Conservation (phyloP, 1,140 invertebrate species). For the Caenorhabditis briggsae region DNA sequence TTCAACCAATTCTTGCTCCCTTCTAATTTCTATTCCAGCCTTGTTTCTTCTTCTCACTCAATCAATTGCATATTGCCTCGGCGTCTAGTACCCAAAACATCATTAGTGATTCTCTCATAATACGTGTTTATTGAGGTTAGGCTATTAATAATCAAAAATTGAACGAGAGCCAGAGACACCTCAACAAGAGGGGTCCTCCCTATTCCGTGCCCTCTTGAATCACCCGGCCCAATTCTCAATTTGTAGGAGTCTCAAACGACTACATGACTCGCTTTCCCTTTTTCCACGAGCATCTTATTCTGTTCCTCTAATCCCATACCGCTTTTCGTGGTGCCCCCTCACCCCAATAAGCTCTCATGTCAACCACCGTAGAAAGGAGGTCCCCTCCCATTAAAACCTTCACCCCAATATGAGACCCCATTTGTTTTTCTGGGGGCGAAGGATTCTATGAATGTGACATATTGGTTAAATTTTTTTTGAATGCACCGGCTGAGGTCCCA, state of each 20-base stretch:
- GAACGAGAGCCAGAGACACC: neutral
- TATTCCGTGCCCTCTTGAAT: conserved; percentile 25
- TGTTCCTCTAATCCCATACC: conserved; percentile 30
- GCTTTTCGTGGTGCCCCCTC: conserved; percentile 24
- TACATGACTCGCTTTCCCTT: conserved; percentile 30
- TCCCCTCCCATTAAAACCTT: neutral
- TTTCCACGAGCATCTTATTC: neutral
- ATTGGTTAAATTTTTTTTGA: conserved; percentile 33
- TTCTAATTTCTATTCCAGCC: neutral
- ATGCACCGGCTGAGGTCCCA: neutral
- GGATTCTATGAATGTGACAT: neutral
- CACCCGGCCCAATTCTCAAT: conserved; percentile 38
- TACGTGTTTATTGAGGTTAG: conserved; percentile 49
- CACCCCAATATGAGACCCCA: neutral
- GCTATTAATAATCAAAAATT: conserved; percentile 27
- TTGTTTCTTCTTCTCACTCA: neutral
- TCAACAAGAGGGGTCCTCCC: conserved; percentile 37
- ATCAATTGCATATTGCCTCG: conserved; percentile 12
- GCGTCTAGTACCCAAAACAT: conserved; percentile 34
- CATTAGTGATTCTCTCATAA: conserved; percentile 52
- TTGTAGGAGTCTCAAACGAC: conserved; percentile 4
- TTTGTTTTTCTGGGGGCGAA: conserved; percentile 1
- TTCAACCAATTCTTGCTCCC: conserved; percentile 9
- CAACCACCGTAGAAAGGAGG: neutral
- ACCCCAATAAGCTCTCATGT: conserved; percentile 45